A percentile compares a stretch with the other conserved stretches of the same genome.
Conservation (phyloP, 2,888 invertebrate species). For the Camptogramma bilineatum region DNA sequence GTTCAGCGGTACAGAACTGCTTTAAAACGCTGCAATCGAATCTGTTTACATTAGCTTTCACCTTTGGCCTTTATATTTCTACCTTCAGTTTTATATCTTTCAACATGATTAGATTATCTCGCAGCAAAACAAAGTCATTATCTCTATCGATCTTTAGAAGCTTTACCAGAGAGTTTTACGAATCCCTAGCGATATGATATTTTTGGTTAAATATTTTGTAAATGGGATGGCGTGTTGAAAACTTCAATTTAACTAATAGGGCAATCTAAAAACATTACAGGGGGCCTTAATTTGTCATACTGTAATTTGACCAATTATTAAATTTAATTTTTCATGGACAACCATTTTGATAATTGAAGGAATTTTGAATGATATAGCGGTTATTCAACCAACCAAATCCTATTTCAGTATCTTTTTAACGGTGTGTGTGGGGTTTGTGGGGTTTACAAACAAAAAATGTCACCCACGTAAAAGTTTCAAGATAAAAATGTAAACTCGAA, state of each 20-base stretch:
- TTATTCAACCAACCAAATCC: not conserved
- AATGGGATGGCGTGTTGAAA: constrained; percentile 17
- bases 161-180: not conserved
- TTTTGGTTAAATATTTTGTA: not conserved
- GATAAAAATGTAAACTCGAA: not conserved
- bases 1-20: not conserved
- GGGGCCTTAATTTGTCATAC: constrained; percentile 11
- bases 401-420: not conserved
- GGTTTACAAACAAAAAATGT: not conserved
- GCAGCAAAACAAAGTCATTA: not conserved
- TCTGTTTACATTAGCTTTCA: not conserved
- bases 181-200: not conserved
- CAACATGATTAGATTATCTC: not conserved
- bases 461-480: not conserved
- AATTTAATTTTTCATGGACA: constrained; percentile 5
- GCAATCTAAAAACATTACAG: constrained; percentile 8
- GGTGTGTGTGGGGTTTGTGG: not conserved
- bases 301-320: constrained; percentile 19
- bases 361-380: not conserved
- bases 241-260: constrained; percentile 8
- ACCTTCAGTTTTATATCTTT: not conserved
- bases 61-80: not conserved
- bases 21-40: constrained; percentile 9
- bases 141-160: not conserved
- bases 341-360: constrained; percentile 17